Conservation (phyloP, 2,888 invertebrate genomes). For the Mycogona germanica region DNA sequence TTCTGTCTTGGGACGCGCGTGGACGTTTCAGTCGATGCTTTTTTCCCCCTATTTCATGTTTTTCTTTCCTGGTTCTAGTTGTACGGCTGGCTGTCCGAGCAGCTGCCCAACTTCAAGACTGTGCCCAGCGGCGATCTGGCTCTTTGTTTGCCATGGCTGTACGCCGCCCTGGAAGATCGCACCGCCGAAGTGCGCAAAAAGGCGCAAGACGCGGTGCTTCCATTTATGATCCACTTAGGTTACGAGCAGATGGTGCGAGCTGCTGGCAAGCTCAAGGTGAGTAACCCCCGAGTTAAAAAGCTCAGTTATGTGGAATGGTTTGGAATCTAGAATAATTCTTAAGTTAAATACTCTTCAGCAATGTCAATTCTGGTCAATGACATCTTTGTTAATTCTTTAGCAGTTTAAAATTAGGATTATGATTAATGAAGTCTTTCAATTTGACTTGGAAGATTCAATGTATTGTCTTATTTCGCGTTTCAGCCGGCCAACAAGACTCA, state of each 20-base stretch:
- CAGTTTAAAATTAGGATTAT: too few species aligned
- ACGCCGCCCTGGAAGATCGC: conserved; percentile 75
- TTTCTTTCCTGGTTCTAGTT: conserved; percentile 33
- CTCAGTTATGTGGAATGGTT: too few species aligned
- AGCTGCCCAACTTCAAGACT: conserved; percentile 47
- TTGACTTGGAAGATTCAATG: conserved; percentile 3
- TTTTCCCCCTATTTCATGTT: neutral
- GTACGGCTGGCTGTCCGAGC: conserved; percentile 73
- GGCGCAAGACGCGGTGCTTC: conserved; percentile 75
- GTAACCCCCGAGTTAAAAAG: neutral
- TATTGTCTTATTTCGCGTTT: conserved; percentile 9
- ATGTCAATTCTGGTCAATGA: neutral
- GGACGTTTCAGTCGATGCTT: neutral
- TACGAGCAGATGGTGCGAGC: conserved; percentile 64
- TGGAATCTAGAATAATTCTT: too few species aligned
- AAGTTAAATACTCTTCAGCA: too few species aligned
- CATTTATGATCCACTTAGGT: conserved; percentile 85
- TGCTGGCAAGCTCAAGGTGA: conserved; percentile 63
- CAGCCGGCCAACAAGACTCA: conserved; percentile 39
- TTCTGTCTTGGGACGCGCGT: neutral
- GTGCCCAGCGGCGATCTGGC: conserved; percentile 45
- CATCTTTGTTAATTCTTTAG: too few species aligned
- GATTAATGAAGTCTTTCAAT: too few species aligned
- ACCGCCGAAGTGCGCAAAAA: conserved; percentile 83
- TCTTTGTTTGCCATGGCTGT: conserved; percentile 61